These are phyloP conservation scores for Andrena bicolor DNA, from an alignment of 2,888 invertebrate species.

Conservation along the genomic window DNA sequence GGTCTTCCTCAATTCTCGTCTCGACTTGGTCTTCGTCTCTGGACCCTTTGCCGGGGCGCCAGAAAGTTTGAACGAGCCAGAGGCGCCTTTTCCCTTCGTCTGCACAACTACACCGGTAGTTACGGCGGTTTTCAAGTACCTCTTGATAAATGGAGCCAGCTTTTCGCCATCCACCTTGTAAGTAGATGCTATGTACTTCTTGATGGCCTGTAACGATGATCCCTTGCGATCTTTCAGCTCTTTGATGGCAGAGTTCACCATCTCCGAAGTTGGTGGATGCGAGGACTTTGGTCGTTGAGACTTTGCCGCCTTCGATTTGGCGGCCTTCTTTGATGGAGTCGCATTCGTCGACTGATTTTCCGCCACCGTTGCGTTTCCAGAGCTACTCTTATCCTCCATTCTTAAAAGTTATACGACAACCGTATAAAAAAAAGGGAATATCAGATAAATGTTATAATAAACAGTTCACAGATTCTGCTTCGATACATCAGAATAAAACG, in stretches of 20 bases:
- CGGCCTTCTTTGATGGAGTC: conserved; percentile 59
- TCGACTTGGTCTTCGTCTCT: conserved; percentile 38
- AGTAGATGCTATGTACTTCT: conserved; percentile 88
- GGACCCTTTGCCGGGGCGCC: conserved; percentile 55
- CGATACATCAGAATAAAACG: no score
- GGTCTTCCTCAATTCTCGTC: conserved; percentile 23
- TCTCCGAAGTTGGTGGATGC: conserved; percentile 86
- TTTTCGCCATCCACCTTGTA: conserved; percentile 88
- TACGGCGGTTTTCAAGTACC: conserved; percentile 87
- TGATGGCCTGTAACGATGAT: conserved; percentile 87
- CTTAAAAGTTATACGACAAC: not conserved
- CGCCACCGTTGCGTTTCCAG: conserved; percentile 40
- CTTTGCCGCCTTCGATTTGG: conserved; percentile 56
- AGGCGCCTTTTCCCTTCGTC: conserved; percentile 86
- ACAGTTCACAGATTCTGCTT: conserved; percentile 26
- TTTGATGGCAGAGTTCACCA: conserved; percentile 87
- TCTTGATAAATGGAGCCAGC: conserved; percentile 87
- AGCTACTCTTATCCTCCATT: conserved; percentile 53
- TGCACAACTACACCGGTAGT: conserved; percentile 86
- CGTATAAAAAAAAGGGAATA: not conserved
- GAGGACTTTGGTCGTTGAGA: conserved; percentile 81
- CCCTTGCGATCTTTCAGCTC: conserved; percentile 87
- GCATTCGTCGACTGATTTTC: conserved; percentile 34
- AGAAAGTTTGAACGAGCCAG: conserved; percentile 85
- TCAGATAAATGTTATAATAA: not conserved